A percentile compares a stretch with the other conserved stretches of the same genome.
Conservation (phyloP, 1,140 invertebrate genomes). For the Hyles vespertilio region DNA sequence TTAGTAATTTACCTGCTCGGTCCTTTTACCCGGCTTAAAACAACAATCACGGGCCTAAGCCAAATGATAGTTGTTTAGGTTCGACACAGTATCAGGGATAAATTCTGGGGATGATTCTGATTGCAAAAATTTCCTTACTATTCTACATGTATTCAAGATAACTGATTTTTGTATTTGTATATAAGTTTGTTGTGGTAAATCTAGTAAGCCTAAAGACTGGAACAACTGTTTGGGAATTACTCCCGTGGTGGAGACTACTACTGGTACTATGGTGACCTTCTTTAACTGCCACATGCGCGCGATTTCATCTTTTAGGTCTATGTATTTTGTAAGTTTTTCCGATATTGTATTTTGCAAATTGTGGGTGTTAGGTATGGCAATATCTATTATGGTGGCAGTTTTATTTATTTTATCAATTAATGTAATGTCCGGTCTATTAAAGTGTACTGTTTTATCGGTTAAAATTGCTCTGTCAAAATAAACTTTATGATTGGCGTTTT, state of each 20-base stretch:
- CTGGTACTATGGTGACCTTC: conserved; percentile 11
- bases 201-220: too few relatives aligned
- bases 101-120: too few relatives aligned
- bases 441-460: conserved; percentile 14
- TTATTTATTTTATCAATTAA: conserved; percentile 14
- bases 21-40: too few relatives aligned
- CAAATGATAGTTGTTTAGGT: too few relatives aligned
- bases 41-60: too few relatives aligned
- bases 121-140: too few relatives aligned
- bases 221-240: conserved; percentile 4
- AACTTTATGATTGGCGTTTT: conserved; percentile 14
- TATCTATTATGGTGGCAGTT: conserved; percentile 13
- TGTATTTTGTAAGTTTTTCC: conserved; percentile 20
- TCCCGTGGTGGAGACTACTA: conserved; percentile 19
- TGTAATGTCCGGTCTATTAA: conserved; percentile 19
- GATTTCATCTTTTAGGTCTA: conserved; percentile 18
- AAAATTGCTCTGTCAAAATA: conserved; percentile 17
- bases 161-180: too few relatives aligned
- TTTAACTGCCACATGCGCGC: conserved; percentile 8
- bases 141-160: too few relatives aligned
- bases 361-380: conserved; percentile 12
- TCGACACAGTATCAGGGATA: too few relatives aligned
- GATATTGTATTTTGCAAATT: conserved; percentile 15
- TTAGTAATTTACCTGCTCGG: too few relatives aligned
- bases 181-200: too few relatives aligned